A percentile compares a stretch with the other conserved stretches of the same genome.
phyloP scores from a whole-genome alignment of 2,797 vertebrate genomes.

The Pelobates cultripes region DNA sequence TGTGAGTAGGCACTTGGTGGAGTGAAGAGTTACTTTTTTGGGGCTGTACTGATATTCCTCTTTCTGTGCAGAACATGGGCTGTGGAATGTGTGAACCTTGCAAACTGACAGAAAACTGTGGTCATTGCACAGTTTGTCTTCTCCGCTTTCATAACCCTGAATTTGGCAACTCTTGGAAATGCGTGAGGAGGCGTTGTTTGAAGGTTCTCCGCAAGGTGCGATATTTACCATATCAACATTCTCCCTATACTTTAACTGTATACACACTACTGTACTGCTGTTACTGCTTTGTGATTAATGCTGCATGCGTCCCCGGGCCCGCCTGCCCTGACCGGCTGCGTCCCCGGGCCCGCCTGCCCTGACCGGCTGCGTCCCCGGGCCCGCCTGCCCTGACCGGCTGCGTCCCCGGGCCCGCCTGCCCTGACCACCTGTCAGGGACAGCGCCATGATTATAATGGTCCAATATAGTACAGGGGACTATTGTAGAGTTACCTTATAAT shows the following conservation, averaged over 20 bases:
- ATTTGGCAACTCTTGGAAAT: conserved; percentile 63
- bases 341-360: too few species aligned
- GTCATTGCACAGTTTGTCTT: conserved; percentile 81
- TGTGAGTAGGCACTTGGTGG: too few species aligned
- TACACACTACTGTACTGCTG: too few species aligned
- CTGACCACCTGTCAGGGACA: too few species aligned
- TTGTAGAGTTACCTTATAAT: too few species aligned
- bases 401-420: too few species aligned
- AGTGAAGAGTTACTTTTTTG: too few species aligned
- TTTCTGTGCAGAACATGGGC: conserved; percentile 77
- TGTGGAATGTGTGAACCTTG: conserved; percentile 86
- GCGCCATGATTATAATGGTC: too few species aligned
- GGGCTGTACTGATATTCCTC: not conserved
- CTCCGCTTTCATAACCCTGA: conserved; percentile 62
- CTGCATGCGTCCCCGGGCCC: not conserved
- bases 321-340: not conserved
- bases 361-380: not conserved
- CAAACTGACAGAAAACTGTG: conserved; percentile 79
- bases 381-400: not conserved
- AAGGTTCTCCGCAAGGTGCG: conserved; percentile 64
- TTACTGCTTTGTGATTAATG: too few species aligned
- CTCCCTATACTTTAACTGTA: too few species aligned
- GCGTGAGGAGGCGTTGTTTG: conserved; percentile 68
- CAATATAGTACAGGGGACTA: too few species aligned
- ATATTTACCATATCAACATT: not conserved